phyloP scores from a whole-genome alignment of 2,113 vertebrate genomes.

The Tetrax tetrax region DNA sequence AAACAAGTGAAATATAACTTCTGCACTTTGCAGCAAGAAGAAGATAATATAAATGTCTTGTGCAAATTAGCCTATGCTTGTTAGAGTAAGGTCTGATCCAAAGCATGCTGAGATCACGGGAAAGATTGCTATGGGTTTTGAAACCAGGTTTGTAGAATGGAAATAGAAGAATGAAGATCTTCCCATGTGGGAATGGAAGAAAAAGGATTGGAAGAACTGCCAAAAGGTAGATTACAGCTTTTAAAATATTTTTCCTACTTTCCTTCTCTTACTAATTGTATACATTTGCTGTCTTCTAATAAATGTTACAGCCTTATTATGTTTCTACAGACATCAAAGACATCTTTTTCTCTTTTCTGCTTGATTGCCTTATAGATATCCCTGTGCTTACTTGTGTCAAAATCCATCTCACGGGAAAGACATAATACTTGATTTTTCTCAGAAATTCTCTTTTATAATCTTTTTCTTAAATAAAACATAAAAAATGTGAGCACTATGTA shows the following conservation, averaged over 20 bases:
- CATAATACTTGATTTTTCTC: background rate
- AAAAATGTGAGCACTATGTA: background rate
- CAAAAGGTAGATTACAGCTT: background rate
- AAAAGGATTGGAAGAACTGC: background rate
- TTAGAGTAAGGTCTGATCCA: background rate
- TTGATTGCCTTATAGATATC: background rate
- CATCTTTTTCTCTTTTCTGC: background rate
- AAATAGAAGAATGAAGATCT: background rate
- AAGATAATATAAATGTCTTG: background rate
- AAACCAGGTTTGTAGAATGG: background rate
- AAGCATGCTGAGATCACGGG: background rate
- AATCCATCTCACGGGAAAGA: background rate
- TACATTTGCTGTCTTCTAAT: background rate
- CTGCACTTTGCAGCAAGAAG: background rate
- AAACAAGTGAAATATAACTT: slow-evolving; percentile 37
- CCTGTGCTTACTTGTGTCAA: background rate
- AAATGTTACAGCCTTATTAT: background rate
- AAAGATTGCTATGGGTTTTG: background rate
- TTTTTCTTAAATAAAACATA: background rate
- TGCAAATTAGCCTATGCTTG: background rate
- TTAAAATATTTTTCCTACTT: background rate
- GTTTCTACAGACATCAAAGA: background rate
- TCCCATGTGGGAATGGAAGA: background rate
- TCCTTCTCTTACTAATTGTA: background rate
- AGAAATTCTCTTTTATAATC: background rate